Conservation (phyloP, 2,113 vertebrate genomes). For the Leptocoma aspasia region DNA sequence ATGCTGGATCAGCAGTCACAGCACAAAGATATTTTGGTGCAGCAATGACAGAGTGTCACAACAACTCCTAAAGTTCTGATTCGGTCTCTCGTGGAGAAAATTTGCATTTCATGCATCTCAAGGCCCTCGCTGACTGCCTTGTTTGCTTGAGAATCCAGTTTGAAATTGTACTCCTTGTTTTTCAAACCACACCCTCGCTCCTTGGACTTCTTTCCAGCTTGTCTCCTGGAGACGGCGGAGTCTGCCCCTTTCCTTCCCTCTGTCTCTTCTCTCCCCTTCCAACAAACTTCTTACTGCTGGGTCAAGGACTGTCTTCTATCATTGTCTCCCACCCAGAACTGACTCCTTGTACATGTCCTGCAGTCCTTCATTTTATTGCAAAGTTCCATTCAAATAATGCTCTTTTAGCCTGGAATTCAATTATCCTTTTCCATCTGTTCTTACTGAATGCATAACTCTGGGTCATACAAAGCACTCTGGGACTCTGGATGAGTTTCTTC, state of each 20-base stretch:
- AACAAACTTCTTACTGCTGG: background rate
- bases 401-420: background rate
- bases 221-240: background rate
- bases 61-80: background rate
- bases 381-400: background rate
- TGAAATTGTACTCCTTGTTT: slow-evolving; percentile 44
- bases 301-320: background rate
- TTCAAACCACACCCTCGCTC: slow-evolving; percentile 30
- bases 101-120: background rate
- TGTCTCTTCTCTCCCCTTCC: background rate
- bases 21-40: background rate
- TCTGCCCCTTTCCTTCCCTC: background rate
- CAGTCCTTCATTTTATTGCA: background rate
- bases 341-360: background rate
- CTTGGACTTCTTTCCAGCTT: slow-evolving; percentile 26
- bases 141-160: background rate
- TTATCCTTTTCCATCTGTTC: background rate
- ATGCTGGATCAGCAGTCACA: background rate
- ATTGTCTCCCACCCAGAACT: background rate
- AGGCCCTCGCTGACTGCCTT: background rate
- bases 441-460: background rate
- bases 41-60: background rate
- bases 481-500: background rate
- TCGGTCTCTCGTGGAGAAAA: background rate
- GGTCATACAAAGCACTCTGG: background rate